phyloP scores from a whole-genome alignment of 2,797 vertebrate genomes.

The Amniataba percoides region DNA sequence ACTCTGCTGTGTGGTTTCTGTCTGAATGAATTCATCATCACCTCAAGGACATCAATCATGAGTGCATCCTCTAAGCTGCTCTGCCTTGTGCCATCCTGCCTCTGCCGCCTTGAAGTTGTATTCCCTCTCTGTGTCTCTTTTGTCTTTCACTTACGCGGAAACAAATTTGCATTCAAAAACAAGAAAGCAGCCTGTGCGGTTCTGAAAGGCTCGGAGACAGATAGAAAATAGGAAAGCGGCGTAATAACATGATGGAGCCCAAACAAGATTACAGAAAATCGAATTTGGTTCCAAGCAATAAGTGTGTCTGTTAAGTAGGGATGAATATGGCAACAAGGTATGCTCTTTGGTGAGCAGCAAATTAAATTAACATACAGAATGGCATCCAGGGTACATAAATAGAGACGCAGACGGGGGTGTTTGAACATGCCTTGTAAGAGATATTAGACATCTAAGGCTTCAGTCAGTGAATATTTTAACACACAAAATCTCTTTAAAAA shows the following conservation, averaged over 20 bases:
- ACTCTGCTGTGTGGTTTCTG: conserved; percentile 29
- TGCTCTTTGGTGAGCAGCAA: conserved; percentile 7
- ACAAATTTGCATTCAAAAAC: conserved; percentile 32
- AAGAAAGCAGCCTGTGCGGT: conserved; percentile 40
- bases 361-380: conserved; percentile 12
- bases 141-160: conserved; percentile 45
- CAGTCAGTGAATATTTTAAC: conserved; percentile 1
- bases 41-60: conserved; percentile 57
- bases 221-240: conserved; percentile 38
- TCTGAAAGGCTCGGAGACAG: conserved; percentile 42
- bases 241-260: conserved; percentile 39
- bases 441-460: background rate
- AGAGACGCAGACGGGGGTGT: conserved; percentile 1
- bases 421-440: background rate
- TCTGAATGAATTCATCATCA: conserved; percentile 64
- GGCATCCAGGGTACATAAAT: background rate
- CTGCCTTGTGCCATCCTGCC: conserved; percentile 11
- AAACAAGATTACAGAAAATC: conserved; percentile 48
- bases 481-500: background rate
- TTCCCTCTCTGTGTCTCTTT: conserved; percentile 33
- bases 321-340: conserved; percentile 19
- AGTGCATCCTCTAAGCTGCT: conserved; percentile 35
- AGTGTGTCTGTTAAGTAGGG: background rate
- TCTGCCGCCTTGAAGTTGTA: conserved; percentile 39
- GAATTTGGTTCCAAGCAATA: conserved; percentile 39